phyloP scores from a whole-genome alignment of 2,888 invertebrate genomes.

The Campopleginae sp. region DNA sequence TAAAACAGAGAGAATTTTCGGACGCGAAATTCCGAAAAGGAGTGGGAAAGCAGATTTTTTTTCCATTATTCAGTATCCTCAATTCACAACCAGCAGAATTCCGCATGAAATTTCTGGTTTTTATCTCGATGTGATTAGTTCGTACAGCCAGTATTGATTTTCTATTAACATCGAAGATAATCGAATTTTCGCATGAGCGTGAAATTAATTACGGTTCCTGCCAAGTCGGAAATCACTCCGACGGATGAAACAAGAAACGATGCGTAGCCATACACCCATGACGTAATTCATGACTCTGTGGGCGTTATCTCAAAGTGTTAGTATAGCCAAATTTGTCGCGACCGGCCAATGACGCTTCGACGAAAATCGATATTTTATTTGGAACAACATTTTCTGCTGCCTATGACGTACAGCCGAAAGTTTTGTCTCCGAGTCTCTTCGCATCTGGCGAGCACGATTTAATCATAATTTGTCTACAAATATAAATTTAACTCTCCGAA shows the following conservation, averaged over 20 bases:
- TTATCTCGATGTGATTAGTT: conserved; percentile 35
- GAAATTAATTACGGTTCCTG: conserved; percentile 68
- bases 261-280: neutral
- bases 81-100: neutral
- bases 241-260: conserved; percentile 7
- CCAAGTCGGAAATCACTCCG: conserved; percentile 57
- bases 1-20: too few species aligned
- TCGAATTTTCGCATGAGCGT: conserved; percentile 63
- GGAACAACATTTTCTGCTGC: neutral
- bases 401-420: too few species aligned
- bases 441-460: neutral
- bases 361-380: neutral
- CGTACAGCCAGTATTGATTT: conserved; percentile 40
- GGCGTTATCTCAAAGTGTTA: conserved; percentile 10
- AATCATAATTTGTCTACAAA: neutral
- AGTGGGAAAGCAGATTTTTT: neutral
- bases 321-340: neutral
- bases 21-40: neutral
- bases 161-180: conserved; percentile 67
- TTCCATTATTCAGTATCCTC: too few species aligned
- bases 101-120: neutral
- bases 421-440: neutral
- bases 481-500: neutral
- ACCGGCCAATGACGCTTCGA: neutral
- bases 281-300: neutral